These are phyloP conservation scores for Heliothis virescens DNA, from an alignment of 1,140 invertebrate species.

Conservation along the genomic window DNA sequence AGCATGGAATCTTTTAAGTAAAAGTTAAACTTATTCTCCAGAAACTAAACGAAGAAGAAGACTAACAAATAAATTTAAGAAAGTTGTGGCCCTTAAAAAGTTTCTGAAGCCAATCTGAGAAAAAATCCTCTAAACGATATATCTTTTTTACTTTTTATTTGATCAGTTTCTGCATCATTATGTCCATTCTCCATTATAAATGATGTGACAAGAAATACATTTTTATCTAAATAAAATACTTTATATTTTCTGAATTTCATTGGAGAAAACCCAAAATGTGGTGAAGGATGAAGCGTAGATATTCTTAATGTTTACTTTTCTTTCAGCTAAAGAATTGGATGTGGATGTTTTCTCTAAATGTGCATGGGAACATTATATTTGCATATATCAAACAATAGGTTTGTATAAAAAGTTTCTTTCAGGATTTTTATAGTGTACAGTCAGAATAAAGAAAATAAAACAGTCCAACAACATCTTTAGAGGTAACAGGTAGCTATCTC, in stretches of 20 bases:
- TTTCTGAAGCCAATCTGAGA: not conserved
- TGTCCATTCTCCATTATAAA: too few species aligned
- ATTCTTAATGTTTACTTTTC: not conserved
- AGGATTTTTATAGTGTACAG: too few species aligned
- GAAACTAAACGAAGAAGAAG: constrained; percentile 10
- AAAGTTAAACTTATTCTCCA: not conserved
- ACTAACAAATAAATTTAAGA: not conserved
- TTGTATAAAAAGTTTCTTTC: constrained; percentile 11
- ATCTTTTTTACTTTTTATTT: not conserved
- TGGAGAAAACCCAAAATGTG: too few species aligned
- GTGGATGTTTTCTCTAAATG: constrained; percentile 58
- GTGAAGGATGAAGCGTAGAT: too few species aligned
- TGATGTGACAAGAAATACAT: too few species aligned
- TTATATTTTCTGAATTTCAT: too few species aligned
- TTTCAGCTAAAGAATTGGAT: constrained; percentile 57
- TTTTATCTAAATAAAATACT: too few species aligned
- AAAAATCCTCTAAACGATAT: not conserved
- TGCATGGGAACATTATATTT: constrained; percentile 63
- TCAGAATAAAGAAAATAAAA: too few species aligned
- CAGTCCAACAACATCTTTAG: too few species aligned
- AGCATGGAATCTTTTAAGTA: too few species aligned
- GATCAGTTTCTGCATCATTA: not conserved
- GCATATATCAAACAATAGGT: constrained; percentile 67
- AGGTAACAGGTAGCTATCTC: too few species aligned
- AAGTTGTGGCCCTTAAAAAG: not conserved